These are phyloP conservation scores for Apteryx mantelli DNA, from an alignment of 2,113 vertebrate species.

Conservation along the genomic window DNA sequence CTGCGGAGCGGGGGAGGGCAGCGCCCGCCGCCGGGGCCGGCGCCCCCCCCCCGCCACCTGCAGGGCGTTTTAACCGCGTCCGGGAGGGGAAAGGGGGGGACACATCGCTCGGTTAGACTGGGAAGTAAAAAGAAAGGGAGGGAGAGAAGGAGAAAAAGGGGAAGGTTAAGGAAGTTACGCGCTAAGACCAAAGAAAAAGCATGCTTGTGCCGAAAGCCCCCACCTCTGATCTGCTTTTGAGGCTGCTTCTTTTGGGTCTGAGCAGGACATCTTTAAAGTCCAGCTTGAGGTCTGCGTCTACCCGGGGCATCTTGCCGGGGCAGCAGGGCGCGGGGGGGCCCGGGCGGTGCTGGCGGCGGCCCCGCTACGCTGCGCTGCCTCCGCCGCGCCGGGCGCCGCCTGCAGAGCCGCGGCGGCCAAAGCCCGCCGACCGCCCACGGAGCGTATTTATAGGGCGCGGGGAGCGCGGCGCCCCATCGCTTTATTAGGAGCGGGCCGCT, in stretches of 20 bases:
- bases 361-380: not conserved
- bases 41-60: not conserved
- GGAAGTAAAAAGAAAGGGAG: not conserved
- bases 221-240: conserved; percentile 96
- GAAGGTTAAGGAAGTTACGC: not conserved
- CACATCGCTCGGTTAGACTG: not conserved
- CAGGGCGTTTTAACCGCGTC: not conserved
- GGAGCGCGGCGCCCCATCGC: conserved; percentile 74
- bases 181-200: not conserved
- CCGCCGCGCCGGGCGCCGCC: not conserved
- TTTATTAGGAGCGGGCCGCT: conserved; percentile 85
- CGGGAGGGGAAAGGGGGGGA: not conserved
- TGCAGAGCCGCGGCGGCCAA: conserved; percentile 63
- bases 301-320: conserved; percentile 86
- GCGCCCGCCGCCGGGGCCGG: not conserved
- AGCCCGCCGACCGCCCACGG: conserved; percentile 77
- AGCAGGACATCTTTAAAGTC: conserved; percentile 99
- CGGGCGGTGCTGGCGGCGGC: not conserved
- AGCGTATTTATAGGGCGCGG: conserved; percentile 84
- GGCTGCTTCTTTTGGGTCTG: conserved; percentile 96
- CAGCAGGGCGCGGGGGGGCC: not conserved
- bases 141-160: not conserved
- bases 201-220: conserved; percentile 32
- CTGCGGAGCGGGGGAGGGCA: not conserved
- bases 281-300: conserved; percentile 95